These are phyloP conservation scores for Mimumesa dahlbomi DNA, from an alignment of 2,888 invertebrate genomes.

Conservation along the genomic window DNA sequence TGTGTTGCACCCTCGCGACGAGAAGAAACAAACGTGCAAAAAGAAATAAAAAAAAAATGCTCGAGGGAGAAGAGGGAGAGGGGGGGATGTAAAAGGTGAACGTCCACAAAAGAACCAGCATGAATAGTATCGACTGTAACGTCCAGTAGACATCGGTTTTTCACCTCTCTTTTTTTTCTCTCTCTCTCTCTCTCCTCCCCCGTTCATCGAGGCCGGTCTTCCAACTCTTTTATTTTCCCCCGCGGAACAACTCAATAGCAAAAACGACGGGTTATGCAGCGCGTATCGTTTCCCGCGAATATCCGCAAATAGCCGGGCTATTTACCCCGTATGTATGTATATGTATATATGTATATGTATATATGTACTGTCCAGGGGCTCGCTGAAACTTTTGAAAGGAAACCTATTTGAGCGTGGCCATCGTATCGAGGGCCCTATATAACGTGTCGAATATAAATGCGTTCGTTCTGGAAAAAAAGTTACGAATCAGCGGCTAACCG, in stretches of 20 bases:
- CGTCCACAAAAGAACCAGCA: slow-evolving; percentile 1
- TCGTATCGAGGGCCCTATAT: slow-evolving; percentile 27
- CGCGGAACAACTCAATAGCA: slow-evolving; percentile 21
- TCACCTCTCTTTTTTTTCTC: slow-evolving; percentile 16
- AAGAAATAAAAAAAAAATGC: no score
- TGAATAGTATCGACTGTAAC: slow-evolving; percentile 12
- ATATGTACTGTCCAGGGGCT: slow-evolving; percentile 1
- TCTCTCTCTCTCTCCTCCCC: slow-evolving; percentile 2
- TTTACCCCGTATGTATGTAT: slow-evolving; percentile 36
- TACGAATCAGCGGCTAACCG: slow-evolving; percentile 39
- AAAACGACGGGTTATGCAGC: slow-evolving; percentile 21
- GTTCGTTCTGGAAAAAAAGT: slow-evolving; percentile 38
- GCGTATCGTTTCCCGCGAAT: slow-evolving; percentile 44
- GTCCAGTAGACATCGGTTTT: slow-evolving; percentile 1
- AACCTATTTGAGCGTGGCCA: slow-evolving; percentile 34
- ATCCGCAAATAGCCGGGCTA: slow-evolving; percentile 45
- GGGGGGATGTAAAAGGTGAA: neutral
- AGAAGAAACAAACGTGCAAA: slow-evolving; percentile 1
- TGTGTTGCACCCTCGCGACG: neutral
- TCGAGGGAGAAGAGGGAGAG: neutral
- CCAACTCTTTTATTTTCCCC: slow-evolving; percentile 12
- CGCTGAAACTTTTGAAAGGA: slow-evolving; percentile 48
- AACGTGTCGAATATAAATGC: slow-evolving; percentile 51
- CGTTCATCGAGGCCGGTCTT: neutral
- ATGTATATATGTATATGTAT: no score